Evolutionary conservation across 2,888 invertebrate species (phyloP).

Genomic region (Furcula furcula): DNA sequence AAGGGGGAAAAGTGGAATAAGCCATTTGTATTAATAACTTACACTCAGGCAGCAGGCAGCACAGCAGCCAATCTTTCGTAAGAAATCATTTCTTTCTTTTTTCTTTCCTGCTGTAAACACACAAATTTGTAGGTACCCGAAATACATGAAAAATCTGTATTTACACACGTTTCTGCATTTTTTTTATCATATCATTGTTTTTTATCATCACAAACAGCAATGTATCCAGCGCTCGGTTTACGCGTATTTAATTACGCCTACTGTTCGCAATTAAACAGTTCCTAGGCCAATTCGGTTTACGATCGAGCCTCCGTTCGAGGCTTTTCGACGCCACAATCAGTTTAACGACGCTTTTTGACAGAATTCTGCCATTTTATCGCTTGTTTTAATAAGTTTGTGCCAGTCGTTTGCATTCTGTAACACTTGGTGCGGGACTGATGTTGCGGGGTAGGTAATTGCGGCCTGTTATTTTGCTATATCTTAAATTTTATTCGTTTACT

Average conservation of each 20-base stretch:
- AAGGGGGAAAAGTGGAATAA: no score
- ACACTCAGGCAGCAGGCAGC: no score
- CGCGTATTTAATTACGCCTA: constrained; percentile 54
- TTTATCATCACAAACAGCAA: constrained; percentile 30
- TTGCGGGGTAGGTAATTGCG: background rate
- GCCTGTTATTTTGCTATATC: background rate
- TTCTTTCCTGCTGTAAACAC: no score
- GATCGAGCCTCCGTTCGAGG: constrained; percentile 52
- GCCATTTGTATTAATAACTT: no score
- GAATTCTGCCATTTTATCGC: constrained; percentile 56
- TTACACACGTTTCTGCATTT: no score
- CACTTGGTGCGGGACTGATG: background rate
- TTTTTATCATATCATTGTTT: no score
- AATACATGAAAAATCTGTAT: no score
- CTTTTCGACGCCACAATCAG: constrained; percentile 63
- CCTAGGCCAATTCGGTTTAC: constrained; percentile 68
- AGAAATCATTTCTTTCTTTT: no score
- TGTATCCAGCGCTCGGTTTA: constrained; percentile 41
- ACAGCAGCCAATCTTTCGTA: no score
- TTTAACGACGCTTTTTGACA: constrained; percentile 65
- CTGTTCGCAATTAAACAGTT: constrained; percentile 64
- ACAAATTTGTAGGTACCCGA: no score
- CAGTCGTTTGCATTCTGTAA: constrained; percentile 10
- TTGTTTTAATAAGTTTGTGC: constrained; percentile 31
- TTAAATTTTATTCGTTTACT: background rate